phyloP scores from a whole-genome alignment of 2,888 invertebrate species.

The Scaptomyza cyrtandrae region DNA sequence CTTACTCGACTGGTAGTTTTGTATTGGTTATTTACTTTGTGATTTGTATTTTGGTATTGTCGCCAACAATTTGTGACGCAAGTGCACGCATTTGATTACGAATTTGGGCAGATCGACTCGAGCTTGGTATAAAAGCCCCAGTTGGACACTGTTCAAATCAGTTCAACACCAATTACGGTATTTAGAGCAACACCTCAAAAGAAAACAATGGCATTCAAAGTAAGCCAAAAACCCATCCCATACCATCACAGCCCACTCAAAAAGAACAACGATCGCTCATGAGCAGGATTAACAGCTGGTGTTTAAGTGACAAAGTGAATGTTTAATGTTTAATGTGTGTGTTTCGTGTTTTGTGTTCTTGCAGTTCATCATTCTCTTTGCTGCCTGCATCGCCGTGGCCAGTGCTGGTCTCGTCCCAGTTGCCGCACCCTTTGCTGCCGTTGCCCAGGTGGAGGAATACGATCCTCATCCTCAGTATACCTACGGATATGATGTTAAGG shows the following conservation, averaged over 20 bases:
- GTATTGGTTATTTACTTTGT: conserved; percentile 31
- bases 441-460: conserved; percentile 81
- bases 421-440: conserved; percentile 76
- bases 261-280: background rate
- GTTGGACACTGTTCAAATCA: conserved; percentile 76
- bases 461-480: conserved; percentile 84
- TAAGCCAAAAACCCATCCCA: conserved; percentile 61
- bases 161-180: conserved; percentile 82
- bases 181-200: conserved; percentile 78
- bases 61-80: conserved; percentile 67
- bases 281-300: conserved; percentile 25
- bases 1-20: conserved; percentile 51
- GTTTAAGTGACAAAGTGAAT: conserved; percentile 17
- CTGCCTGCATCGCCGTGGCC: conserved; percentile 79
- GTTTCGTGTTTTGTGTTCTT: conserved; percentile 46
- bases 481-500: conserved; percentile 84
- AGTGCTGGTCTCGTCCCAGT: conserved; percentile 81
- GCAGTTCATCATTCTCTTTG: conserved; percentile 80
- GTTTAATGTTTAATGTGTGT: conserved; percentile 11
- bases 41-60: conserved; percentile 57
- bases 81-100: conserved; percentile 64
- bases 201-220: conserved; percentile 83
- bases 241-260: background rate
- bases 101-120: conserved; percentile 53
- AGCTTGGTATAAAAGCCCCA: conserved; percentile 78